Percentiles rank a stretch among this genome's conserved stretches.
phyloP scores from a whole-genome alignment of 2,113 vertebrate species.

The Galemys pyrenaicus region DNA sequence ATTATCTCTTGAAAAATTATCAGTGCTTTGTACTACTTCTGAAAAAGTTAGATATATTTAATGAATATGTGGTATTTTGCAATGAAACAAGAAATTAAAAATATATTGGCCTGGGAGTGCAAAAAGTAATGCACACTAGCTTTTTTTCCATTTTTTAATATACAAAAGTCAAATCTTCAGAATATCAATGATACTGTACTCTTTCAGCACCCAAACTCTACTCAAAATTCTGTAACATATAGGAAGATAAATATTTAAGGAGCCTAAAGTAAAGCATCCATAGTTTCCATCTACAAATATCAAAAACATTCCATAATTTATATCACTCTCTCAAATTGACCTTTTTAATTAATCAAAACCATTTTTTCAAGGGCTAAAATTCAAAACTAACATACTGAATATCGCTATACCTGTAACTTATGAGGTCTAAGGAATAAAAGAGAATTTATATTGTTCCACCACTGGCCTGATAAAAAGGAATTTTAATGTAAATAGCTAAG shows the following conservation, averaged over 20 bases:
- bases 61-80: not conserved
- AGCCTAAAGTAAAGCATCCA: not conserved
- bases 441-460: not conserved
- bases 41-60: slow-evolving; percentile 10
- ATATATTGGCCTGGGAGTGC: not conserved
- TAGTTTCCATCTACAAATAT: not conserved
- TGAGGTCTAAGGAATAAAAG: not conserved
- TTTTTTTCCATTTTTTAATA: not conserved
- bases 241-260: not conserved
- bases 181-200: not conserved
- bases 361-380: not conserved
- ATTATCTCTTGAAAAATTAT: slow-evolving; percentile 3
- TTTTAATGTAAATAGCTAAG: not conserved
- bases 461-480: not conserved
- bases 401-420: not conserved
- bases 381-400: not conserved
- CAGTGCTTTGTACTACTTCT: not conserved
- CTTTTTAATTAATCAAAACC: not conserved
- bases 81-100: not conserved
- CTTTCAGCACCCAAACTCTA: not conserved
- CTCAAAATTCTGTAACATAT: not conserved
- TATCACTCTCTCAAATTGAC: not conserved
- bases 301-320: slow-evolving; percentile 24
- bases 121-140: not conserved
- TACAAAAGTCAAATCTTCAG: not conserved